Base-by-base conservation (phyloP, 2,797 vertebrate species). In the Falco novaeseelandiae region DNA sequence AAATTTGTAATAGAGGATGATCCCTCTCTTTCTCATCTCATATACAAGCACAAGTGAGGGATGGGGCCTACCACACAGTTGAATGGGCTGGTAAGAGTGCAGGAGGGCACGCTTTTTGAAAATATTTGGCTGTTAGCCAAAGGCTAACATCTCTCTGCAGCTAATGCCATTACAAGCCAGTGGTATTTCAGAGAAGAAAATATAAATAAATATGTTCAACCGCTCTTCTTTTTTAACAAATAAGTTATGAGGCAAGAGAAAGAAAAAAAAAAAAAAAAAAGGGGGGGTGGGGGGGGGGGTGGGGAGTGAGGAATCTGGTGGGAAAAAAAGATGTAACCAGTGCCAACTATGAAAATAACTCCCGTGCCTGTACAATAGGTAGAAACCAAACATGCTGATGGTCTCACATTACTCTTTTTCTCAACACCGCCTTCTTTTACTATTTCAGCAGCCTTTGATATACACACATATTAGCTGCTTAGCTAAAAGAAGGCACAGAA, bases 381-480 rank as follows among this genome's bases (percentile, higher is more conserved):
- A 91, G 92, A 78, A 82, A 84, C 22, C 42, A 78, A 96, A 72
- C 54, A 89, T 10, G 7, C 38, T 52, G 34, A 95, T 86, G 71
- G 70, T 63, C 74, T 90, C 48, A 8, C 69, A 54, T 92, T 81
- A 82, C 38, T 70, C 77, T 94, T 94, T 76, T 95, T 96, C 86
- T 76, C 77, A 94, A 78, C 70, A 78, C 90, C 70, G 73, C 78
- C 58, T 58, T 93, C 79, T 95, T 85, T 70, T 94, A 87, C 63
- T 87, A 63, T 66, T 95, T 96, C 74, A 82, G 82, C 38, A 83
- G 67, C 57, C 95, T 96, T 95, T 93, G 18, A 80, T 48, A 48
- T 8, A 57, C 5, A 79, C 23, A 36, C 5, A 7, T 57, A 72
- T 57, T 73, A 70, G n/a, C 26, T 91, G 51, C 59, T 79, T 55